Base-by-base conservation (phyloP, 2,113 vertebrate genomes). In the Lepus americanus region DNA sequence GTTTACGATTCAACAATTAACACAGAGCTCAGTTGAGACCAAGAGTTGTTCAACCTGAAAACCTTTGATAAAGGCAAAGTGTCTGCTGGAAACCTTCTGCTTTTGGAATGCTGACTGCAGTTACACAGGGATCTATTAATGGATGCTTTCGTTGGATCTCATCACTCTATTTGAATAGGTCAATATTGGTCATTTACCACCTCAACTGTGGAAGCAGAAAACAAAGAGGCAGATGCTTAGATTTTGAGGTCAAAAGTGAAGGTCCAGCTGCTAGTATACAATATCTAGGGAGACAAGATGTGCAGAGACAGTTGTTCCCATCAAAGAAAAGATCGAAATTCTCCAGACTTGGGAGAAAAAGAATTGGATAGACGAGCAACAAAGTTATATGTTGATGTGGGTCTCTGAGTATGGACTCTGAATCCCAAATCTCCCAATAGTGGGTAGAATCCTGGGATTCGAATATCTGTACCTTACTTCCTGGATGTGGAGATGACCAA, bases 41-140 rank as follows among this genome's bases (percentile, higher is more conserved):
- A 90, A 73, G 74, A 96, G 36, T 16, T 11, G 27, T 61, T 87
- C 13, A 29, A 78, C 1, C 69, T 96, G 87, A 8, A 89, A 86
- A 79, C 2, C 19, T 80, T 83, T 61, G 51, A 79, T 83, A 78
- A 93, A 53, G 36, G 74, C 9, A 17, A 66, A 61, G 22, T 29
- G n/a, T 72, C 81, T 39, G 13, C 69, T 74, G 0, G 23, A 23
- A 59, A 66, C 51, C 17, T 80, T 92, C 66, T 74, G 44, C 44
- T 94, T 86, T 72, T 8, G 63, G 36, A 59, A 82, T 22, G 13
- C 6, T 64, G 31, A 27, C 59, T 91, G 8, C 85, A 69, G 64
- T 70, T 96, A n/a, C 11, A 31, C 16, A 73, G 84, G 22, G 10
- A 49, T 51, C 5, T 67, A n/a, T 25, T 27, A 27, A 59, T 4